Conservation (phyloP, 2,113 vertebrate species). For the Pontoporia blainvillei region DNA sequence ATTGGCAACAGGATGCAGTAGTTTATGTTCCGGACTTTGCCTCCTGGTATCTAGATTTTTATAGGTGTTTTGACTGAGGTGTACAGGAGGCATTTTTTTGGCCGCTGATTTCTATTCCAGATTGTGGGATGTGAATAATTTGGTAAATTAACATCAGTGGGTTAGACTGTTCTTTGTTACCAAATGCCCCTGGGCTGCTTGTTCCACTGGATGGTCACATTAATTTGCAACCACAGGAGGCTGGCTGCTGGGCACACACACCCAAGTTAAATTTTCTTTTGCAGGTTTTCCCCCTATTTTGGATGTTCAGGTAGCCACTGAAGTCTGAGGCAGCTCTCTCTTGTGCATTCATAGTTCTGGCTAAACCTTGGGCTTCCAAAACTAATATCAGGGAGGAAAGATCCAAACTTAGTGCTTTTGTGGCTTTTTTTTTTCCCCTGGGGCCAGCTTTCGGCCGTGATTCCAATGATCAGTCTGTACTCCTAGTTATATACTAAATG, state of each 20-base stretch:
- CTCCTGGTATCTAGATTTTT: slow-evolving; percentile 73
- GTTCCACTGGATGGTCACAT: slow-evolving; percentile 67
- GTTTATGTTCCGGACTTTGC: slow-evolving; percentile 47
- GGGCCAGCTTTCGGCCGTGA: slow-evolving; percentile 68
- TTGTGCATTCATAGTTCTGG: slow-evolving; percentile 82
- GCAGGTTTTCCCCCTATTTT: slow-evolving; percentile 56
- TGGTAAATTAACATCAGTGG: slow-evolving; percentile 74
- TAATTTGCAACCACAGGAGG: slow-evolving; percentile 71
- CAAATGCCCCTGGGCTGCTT: slow-evolving; percentile 61
- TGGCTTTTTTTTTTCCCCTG: slow-evolving; percentile 75
- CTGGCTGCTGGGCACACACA: slow-evolving; percentile 62
- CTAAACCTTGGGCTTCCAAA: slow-evolving; percentile 79
- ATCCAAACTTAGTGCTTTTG: slow-evolving; percentile 81
- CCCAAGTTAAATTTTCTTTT: slow-evolving; percentile 67
- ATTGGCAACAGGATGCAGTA: slow-evolving; percentile 66
- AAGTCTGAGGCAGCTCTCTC: slow-evolving; percentile 78
- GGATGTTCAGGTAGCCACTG: slow-evolving; percentile 78
- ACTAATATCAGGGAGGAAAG: slow-evolving; percentile 82
- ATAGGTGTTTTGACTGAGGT: slow-evolving; percentile 78
- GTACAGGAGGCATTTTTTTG: slow-evolving; percentile 65
- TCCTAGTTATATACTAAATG: slow-evolving; percentile 78
- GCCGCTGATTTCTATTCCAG: slow-evolving; percentile 67
- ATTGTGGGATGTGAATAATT: slow-evolving; percentile 70
- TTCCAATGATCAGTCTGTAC: slow-evolving; percentile 82
- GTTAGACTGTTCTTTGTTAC: slow-evolving; percentile 75